Conservation (phyloP, 2,113 vertebrate genomes). For the Vireo altiloquus region DNA sequence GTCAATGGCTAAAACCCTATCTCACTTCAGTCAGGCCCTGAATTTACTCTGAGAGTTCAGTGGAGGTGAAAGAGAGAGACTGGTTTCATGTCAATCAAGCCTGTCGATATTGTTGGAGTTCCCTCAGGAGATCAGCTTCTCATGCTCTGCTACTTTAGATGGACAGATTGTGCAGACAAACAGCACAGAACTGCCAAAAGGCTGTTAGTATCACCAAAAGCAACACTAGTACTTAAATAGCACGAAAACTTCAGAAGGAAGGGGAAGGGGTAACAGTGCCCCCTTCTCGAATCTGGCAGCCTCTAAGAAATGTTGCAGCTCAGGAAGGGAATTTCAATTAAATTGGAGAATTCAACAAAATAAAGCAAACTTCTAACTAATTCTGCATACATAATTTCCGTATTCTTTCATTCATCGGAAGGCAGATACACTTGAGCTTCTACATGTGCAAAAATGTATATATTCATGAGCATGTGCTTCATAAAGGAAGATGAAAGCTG, state of each 20-base stretch:
- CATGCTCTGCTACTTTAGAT: not conserved
- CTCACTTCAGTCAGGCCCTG: not conserved
- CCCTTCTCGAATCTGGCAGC: not conserved
- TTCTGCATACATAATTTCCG: conserved; percentile 11
- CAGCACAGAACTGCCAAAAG: not conserved
- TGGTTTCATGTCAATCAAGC: conserved; percentile 9
- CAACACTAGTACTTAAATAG: not conserved
- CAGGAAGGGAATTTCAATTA: conserved; percentile 31
- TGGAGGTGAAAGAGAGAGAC: conserved; percentile 8
- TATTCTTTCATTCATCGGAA: conserved; percentile 16
- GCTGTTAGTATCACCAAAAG: not conserved
- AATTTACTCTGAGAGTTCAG: conserved; percentile 29
- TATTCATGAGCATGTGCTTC: conserved; percentile 54
- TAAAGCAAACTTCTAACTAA: not conserved
- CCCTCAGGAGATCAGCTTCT: conserved; percentile 35
- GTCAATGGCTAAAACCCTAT: conserved; percentile 9
- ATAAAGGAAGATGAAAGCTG: conserved; percentile 45
- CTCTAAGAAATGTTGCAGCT: not conserved
- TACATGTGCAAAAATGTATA: conserved; percentile 37
- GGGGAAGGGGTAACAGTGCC: not conserved
- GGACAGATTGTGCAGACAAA: conserved; percentile 2
- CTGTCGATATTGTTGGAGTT: conserved; percentile 1
- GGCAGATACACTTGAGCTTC: conserved; percentile 6
- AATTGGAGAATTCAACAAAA: not conserved
- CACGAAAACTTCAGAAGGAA: not conserved